A percentile compares a stretch with the other conserved stretches of the same genome.
These are phyloP conservation scores for Coenonympha arcania DNA, from an alignment of 2,888 invertebrate genomes.

Conservation along the genomic window DNA sequence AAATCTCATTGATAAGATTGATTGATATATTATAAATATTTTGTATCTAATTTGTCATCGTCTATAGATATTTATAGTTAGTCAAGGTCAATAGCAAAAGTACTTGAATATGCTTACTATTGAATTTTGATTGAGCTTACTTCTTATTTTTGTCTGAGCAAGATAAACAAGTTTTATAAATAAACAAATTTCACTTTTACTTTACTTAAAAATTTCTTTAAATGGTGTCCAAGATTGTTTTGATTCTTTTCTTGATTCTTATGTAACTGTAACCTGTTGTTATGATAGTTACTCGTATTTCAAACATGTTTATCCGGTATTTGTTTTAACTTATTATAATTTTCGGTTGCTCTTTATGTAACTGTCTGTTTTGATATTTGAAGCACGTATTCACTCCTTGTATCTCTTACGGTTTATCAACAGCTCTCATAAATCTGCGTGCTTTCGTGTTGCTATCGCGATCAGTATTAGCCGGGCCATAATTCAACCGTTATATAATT, in stretches of 20 bases:
- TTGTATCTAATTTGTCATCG: not conserved
- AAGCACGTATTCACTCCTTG: slow-evolving; percentile 32
- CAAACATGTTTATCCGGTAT: not conserved
- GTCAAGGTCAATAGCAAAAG: not conserved
- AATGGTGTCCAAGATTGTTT: not conserved
- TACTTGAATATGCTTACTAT: not conserved
- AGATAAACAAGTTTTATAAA: not conserved
- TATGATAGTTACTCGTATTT: not conserved
- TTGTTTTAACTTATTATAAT: not conserved
- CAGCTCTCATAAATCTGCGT: slow-evolving; percentile 43
- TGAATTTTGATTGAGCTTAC: too few relatives aligned
- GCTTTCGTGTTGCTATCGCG: slow-evolving; percentile 42
- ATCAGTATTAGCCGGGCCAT: slow-evolving; percentile 47
- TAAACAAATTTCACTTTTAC: not conserved
- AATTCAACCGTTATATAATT: slow-evolving; percentile 49
- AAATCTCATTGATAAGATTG: not conserved
- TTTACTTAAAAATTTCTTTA: not conserved
- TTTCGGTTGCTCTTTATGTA: not conserved
- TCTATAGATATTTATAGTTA: not conserved
- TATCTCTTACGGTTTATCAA: slow-evolving; percentile 38
- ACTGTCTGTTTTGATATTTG: slow-evolving; percentile 15
- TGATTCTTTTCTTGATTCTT: not conserved
- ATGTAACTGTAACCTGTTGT: not conserved
- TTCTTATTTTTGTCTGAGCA: not conserved
- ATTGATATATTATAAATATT: not conserved